These are phyloP conservation scores for Temnothorax unifasciatus DNA, from an alignment of 2,888 invertebrate species.

Conservation along the genomic window DNA sequence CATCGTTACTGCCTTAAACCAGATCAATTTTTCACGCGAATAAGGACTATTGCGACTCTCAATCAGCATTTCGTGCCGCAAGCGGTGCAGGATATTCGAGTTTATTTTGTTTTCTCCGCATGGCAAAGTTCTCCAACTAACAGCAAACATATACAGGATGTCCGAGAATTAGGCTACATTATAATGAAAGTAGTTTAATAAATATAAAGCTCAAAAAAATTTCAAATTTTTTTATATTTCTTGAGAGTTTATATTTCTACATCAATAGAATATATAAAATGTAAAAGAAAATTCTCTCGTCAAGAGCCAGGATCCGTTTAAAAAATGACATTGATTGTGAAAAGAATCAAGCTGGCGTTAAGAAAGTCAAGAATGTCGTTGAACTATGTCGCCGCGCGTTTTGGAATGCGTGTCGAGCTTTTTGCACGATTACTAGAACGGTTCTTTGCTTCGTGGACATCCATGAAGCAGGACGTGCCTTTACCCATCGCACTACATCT, in stretches of 20 bases:
- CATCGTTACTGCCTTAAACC: conserved; percentile 9
- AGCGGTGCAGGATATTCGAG: conserved; percentile 21
- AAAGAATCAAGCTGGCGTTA: conserved; percentile 28
- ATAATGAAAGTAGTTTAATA: neutral
- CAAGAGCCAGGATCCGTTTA: neutral
- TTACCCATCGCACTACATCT: neutral
- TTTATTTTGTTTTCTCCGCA: conserved; percentile 6
- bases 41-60: neutral
- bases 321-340: neutral
- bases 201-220: neutral
- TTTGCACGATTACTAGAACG: conserved; percentile 74
- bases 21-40: conserved; percentile 30
- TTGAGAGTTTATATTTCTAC: neutral
- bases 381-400: conserved; percentile 65
- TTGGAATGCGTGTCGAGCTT: conserved; percentile 79
- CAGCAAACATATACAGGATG: neutral
- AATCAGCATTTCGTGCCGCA: neutral
- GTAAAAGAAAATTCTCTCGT: neutral
- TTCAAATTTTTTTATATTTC: neutral
- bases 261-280: neutral
- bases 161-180: neutral
- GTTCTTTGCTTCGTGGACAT: conserved; percentile 65
- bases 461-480: conserved; percentile 43
- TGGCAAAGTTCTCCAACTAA: neutral
- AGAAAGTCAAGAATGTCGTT: conserved; percentile 68